Evolutionary conservation across 1,140 invertebrate species (phyloP), one percentile per base, ranked within the genome.

Genomic region (Drosophila subpulchrella): DNA sequence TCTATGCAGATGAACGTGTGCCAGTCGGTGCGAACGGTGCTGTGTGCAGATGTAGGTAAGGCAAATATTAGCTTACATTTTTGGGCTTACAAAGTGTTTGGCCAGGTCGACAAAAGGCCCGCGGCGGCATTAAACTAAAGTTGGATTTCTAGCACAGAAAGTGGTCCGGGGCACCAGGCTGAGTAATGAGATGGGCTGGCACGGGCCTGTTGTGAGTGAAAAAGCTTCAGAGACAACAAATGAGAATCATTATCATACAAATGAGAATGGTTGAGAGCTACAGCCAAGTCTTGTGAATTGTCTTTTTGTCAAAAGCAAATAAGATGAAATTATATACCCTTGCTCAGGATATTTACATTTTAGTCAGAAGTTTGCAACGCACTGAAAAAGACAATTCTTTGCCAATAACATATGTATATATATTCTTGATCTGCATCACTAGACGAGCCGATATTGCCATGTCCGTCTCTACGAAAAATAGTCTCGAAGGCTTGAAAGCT

Each of bases 31-130:
- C 48, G 36, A 12, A 17, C 47, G 27, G 62, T 20, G 27, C 32
- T 71, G 51, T 75, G 41, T 78, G 66, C 81, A 47, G 67, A 89
- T 83, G 72, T 88, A 89, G 76, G 83, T 83, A 89, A 89, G 48
- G 30, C 76, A 89, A 88, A 88, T 88, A 88, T 88, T 88, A 80
- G 83, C 84, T 88, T 89, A 88, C 83, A 83, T 89, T 88, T 88
- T 88, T 70, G 72, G 72, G 80, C 84, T 88, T 88, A 83, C 67
- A 89, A 73, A 80, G 80, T 79, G 83, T 78, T 76, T 42, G 44
- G 71, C 60, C 36, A 63, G 75, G 76, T 82, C 62, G 84, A 54
- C 84, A 59, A 79, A 83, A 76, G 71, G 74, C 79, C 82, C 66
- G 71, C 80, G 83, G 83, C 78, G 44, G 66, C 83, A 82, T 88